Conservation (phyloP, 2,797 vertebrate genomes). For the Coreius guichenoti region DNA sequence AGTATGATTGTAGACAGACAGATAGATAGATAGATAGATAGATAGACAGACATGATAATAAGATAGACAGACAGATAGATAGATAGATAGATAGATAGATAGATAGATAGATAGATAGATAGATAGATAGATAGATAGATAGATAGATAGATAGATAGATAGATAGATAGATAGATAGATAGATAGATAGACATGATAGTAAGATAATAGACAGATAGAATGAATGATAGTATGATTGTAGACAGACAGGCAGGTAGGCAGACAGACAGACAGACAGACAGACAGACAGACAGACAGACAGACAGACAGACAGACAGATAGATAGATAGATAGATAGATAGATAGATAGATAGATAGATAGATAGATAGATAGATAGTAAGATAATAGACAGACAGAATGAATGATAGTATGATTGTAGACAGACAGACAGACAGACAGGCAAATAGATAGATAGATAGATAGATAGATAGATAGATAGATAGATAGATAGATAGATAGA, state of each 20-base stretch:
- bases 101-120: too few relatives aligned
- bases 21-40: background rate
- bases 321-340: rapidly evolving
- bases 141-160: background rate
- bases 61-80: background rate
- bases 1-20: background rate
- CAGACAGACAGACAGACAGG: rapidly evolving
- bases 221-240: too few relatives aligned
- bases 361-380: background rate
- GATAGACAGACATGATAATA: background rate
- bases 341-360: rapidly evolving
- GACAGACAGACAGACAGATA: background rate
- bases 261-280: background rate
- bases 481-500: background rate
- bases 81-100: rapidly evolving
- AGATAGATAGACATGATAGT: too few relatives aligned
- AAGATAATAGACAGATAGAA: too few relatives aligned
- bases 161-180: background rate
- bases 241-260: background rate
- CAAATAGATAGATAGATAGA: rapidly evolving
- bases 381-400: too few relatives aligned
- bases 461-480: background rate
- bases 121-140: too few relatives aligned
- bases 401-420: too few relatives aligned
- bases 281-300: background rate